A percentile compares a stretch with the other conserved stretches of the same genome.
phyloP scores from a whole-genome alignment of 2,888 invertebrate genomes.

The Schrankia costaestrigalis region DNA sequence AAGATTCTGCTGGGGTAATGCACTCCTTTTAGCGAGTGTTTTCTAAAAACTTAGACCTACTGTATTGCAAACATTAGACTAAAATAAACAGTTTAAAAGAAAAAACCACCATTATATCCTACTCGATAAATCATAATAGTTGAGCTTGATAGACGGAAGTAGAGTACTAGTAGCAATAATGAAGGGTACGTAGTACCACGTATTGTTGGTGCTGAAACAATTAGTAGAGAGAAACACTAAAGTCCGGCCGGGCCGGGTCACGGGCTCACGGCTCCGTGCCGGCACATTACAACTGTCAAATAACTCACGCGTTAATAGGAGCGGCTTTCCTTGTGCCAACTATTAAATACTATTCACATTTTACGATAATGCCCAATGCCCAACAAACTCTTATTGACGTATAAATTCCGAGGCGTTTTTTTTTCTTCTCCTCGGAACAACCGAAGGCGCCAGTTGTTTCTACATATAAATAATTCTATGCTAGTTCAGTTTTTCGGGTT shows the following conservation, averaged over 20 bases:
- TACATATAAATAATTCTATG: constrained; percentile 66
- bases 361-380: constrained; percentile 73
- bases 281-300: constrained; percentile 63
- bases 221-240: too few relatives aligned
- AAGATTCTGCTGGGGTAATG: too few relatives aligned
- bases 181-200: too few relatives aligned
- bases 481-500: constrained; percentile 69
- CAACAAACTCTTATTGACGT: constrained; percentile 73
- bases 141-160: too few relatives aligned
- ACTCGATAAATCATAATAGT: too few relatives aligned
- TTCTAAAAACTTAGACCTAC: too few relatives aligned
- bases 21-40: too few relatives aligned
- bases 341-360: constrained; percentile 74
- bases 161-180: too few relatives aligned
- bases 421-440: constrained; percentile 51
- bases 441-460: constrained; percentile 74
- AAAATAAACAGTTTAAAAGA: too few relatives aligned
- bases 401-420: constrained; percentile 69
- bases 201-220: too few relatives aligned
- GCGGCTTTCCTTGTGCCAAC: constrained; percentile 73
- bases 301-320: constrained; percentile 72
- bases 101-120: too few relatives aligned
- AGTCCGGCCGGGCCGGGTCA: constrained; percentile 4
- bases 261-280: constrained; percentile 17
- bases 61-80: too few relatives aligned